Base-by-base conservation (phyloP, 2,888 invertebrate genomes). In the Chaitophorus viminalis region DNA sequence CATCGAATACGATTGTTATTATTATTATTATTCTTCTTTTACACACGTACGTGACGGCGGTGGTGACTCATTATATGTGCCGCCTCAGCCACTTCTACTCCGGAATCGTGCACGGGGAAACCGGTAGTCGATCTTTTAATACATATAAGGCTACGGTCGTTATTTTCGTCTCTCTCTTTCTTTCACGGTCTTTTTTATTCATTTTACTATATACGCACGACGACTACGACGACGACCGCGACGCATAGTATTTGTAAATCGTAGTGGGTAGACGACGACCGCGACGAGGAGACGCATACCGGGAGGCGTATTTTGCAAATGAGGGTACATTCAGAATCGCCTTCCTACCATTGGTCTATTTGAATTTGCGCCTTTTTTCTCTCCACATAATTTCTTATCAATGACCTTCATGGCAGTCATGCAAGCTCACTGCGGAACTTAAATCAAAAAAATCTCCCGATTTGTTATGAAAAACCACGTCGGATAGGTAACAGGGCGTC, bases 41-140 rank as follows among this genome's bases (percentile, higher is more conserved):
- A 36, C 17, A 74, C 9, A 36, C 36, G 31, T 36, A 36, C 31
- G 36, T 33, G 33, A 33, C 29, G 31, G 14, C 46, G 11, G 46
- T 14, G 46, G 72, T 72, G 72, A 72, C 72, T 75, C 46, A 75
- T 8, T 29, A 65, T 25, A 46, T 29, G 11, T 29, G 36, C 76
- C 29, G 60, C 36, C 33, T n/a, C 36, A 17, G 46, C 36, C 77
- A 4, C 29, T 52, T 36, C 17, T 39, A 60, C 25, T 36, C 54
- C 46, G 18, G 46, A 60, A 21, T 31, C 33, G 33, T 21, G 54
- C 54, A 31, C 79, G 65, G 31, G 33, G 33, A 65, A 65, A 79
- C 79, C 79, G 60, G 79, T 79, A 54, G 79, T 79, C 79, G 65
- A 33, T 79, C 31, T 54, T 54, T 54, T 65, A 36, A 33, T 54